Evolutionary conservation across 2,113 vertebrate genomes (phyloP), one percentile per base, ranked within the genome.

Genomic region (Erythrolamprus reginae): DNA sequence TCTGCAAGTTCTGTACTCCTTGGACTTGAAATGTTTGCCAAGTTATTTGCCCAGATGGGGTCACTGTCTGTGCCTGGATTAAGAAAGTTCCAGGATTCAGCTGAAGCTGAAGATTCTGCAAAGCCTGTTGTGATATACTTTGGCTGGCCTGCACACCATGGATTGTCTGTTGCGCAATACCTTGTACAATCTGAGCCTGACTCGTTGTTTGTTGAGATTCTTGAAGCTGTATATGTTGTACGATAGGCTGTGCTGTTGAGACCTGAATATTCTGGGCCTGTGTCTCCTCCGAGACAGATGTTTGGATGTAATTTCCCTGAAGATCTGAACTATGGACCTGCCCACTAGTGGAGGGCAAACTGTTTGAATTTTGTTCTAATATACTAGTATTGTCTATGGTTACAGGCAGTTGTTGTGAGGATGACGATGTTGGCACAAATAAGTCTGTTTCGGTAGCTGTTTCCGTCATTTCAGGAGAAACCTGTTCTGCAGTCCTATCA

Each of bases 11-110:
- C 95, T 99, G 99, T 89, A 99, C 98, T 90, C 99, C 99, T 96
- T 99, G 99, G 94, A 99, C 99, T 98, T 99, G 99, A 97, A 99
- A 99, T 65, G 99, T 99, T 95, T 99, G 99, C 99, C 99, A 99
- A 95, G 99, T 99, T 97, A 99, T 99, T 97, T 99, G 99, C 94
- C 99, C 99, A 87, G 99, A 99, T 56, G 99, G 98, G 51, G 98
- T 98, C 96, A 99, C 98, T 42, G 99, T 99, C 97, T 99, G 99
- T 93, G 99, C 99, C 97, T 99, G 99, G 97, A 99, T 99, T 97
- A 99, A 98, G 97, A 99, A 99, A 91, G 99, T 98, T 98, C 96
- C 99, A 45, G 99, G 99, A 96, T 99, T 99, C 96, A 99, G 98
- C 95, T 98, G 98, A 93, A 99, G 98, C 92, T 99, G 99, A 93